Evolutionary conservation across 2,888 invertebrate genomes (phyloP).

Genomic region (Pachydiplax longipennis): DNA sequence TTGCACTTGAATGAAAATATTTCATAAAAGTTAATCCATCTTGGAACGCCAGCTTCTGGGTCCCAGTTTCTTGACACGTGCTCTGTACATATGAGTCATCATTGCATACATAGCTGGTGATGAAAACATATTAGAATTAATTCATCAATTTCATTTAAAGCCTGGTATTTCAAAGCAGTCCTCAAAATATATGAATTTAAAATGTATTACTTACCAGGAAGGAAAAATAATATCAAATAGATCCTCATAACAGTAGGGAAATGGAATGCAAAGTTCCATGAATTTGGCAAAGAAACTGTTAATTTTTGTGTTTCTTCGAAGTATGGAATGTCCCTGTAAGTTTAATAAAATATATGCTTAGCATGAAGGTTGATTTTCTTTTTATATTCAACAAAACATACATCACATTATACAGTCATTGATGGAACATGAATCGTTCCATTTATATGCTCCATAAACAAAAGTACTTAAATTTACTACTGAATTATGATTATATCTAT

Average conservation of each 20-base stretch:
- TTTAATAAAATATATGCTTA: conserved; percentile 50
- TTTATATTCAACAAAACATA: no score
- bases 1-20: not conserved
- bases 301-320: conserved; percentile 85
- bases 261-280: conserved; percentile 85
- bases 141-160: not conserved
- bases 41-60: conserved; percentile 58
- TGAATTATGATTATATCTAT: no score
- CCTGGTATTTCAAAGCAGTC: not conserved
- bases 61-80: conserved; percentile 72
- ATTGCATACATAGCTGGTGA: conserved; percentile 71
- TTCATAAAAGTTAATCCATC: not conserved
- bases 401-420: not conserved
- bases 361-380: not conserved
- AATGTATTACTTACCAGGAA: conserved; percentile 68
- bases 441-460: no score
- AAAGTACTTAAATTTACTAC: no score
- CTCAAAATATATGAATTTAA: not conserved
- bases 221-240: conserved; percentile 77
- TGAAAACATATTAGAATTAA: conserved; percentile 48
- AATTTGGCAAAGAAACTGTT: conserved; percentile 80
- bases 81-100: conserved; percentile 85
- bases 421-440: not conserved
- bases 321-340: conserved; percentile 79
- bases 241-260: conserved; percentile 80